Conservation (phyloP, 2,113 vertebrate species). For the Riparia riparia region DNA sequence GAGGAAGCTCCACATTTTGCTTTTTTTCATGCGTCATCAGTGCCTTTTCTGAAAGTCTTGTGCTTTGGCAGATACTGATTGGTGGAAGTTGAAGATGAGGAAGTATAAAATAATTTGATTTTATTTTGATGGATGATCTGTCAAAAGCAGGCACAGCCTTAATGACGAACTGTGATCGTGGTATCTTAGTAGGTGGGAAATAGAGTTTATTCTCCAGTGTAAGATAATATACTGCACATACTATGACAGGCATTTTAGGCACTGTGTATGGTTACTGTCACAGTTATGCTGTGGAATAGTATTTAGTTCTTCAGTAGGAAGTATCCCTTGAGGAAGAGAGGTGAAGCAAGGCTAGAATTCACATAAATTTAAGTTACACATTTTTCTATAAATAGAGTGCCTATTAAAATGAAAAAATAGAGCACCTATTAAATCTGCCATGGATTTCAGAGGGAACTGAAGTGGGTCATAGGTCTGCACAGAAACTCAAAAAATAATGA, state of each 20-base stretch:
- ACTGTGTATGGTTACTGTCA: neutral
- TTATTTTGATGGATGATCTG: neutral
- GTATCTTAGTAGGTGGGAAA: neutral
- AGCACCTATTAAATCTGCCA: constrained; percentile 56
- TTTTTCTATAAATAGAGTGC: constrained; percentile 67
- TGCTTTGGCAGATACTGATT: neutral
- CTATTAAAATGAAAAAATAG: constrained; percentile 65
- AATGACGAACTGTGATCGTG: neutral
- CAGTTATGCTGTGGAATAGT: neutral
- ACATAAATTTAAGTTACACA: constrained; percentile 37
- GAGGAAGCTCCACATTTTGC: neutral
- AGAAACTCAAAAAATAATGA: constrained; percentile 26
- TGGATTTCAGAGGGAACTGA: constrained; percentile 55
- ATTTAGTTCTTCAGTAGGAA: neutral
- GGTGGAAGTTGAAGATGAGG: neutral
- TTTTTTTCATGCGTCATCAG: neutral
- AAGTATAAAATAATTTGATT: neutral
- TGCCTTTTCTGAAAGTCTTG: neutral
- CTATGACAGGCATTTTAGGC: neutral
- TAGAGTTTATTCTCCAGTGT: neutral
- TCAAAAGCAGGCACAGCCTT: neutral
- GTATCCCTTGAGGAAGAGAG: neutral
- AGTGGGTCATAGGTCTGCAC: constrained; percentile 59
- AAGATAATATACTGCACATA: neutral
- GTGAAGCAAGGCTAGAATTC: constrained; percentile 28